Conservation (phyloP, 2,888 invertebrate genomes). For the Synergus umbraculus region DNA sequence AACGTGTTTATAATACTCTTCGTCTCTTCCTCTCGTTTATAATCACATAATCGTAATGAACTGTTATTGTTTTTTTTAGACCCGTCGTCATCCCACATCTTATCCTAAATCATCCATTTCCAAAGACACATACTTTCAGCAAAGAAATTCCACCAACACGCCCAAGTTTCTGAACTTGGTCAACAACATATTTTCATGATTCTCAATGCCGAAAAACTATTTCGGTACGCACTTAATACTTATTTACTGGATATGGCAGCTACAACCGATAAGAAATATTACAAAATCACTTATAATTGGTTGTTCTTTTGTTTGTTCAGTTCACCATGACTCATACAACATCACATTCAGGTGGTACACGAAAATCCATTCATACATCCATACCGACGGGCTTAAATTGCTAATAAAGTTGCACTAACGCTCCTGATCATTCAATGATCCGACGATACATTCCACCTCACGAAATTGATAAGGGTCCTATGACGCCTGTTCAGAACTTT, state of each 20-base stretch:
- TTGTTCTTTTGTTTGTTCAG: constrained; percentile 50
- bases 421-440: constrained; percentile 46
- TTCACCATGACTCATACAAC: constrained; percentile 44
- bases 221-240: constrained; percentile 67
- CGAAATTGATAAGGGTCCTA: constrained; percentile 29
- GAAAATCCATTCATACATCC: constrained; percentile 57
- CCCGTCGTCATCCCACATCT: constrained; percentile 74
- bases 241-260: constrained; percentile 74
- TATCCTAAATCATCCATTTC: constrained; percentile 69
- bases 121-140: constrained; percentile 68
- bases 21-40: constrained; percentile 75
- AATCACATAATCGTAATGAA: constrained; percentile 73
- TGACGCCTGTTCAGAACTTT: constrained; percentile 52
- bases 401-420: constrained; percentile 51
- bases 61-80: constrained; percentile 74
- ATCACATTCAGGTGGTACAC: constrained; percentile 38
- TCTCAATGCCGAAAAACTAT: constrained; percentile 61
- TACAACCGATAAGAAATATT: constrained; percentile 76
- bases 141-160: constrained; percentile 63
- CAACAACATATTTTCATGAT: constrained; percentile 52
- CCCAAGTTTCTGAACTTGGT: constrained; percentile 53
- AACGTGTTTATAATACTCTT: constrained; percentile 77
- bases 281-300: constrained; percentile 73
- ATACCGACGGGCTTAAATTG: constrained; percentile 62
- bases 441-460: constrained; percentile 49